Conservation (phyloP, 2,797 vertebrate species). For the Poliocrania exsul region DNA sequence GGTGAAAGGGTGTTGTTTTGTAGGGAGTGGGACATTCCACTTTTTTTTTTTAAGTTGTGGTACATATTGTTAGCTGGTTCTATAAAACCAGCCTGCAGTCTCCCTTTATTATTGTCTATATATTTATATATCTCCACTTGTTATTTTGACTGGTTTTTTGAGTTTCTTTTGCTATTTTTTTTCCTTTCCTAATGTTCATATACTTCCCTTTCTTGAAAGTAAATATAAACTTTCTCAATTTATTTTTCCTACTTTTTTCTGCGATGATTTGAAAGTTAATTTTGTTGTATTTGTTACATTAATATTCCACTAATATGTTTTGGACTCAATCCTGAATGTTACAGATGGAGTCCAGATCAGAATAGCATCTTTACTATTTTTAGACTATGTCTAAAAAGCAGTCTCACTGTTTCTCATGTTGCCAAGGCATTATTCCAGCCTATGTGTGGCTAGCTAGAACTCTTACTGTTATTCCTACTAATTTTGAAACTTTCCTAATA, state of each 20-base stretch:
- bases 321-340: neutral
- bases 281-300: neutral
- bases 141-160: neutral
- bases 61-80: neutral
- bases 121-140: neutral
- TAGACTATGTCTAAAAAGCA: neutral
- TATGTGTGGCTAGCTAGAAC: neutral
- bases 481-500: neutral
- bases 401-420: neutral
- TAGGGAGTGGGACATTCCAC: rapidly evolving
- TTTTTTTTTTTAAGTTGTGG: neutral
- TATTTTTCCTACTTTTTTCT: neutral
- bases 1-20: neutral
- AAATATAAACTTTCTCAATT: neutral
- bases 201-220: neutral
- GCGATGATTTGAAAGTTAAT: neutral
- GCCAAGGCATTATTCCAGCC: neutral
- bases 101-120: neutral
- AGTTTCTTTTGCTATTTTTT: neutral
- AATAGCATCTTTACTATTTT: neutral
- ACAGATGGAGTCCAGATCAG: neutral
- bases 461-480: neutral
- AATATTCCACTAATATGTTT: neutral
- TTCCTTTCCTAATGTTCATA: neutral
- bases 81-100: neutral